phyloP scores from a whole-genome alignment of 1,140 invertebrate species.

The Rhynchophorus ferrugineus region DNA sequence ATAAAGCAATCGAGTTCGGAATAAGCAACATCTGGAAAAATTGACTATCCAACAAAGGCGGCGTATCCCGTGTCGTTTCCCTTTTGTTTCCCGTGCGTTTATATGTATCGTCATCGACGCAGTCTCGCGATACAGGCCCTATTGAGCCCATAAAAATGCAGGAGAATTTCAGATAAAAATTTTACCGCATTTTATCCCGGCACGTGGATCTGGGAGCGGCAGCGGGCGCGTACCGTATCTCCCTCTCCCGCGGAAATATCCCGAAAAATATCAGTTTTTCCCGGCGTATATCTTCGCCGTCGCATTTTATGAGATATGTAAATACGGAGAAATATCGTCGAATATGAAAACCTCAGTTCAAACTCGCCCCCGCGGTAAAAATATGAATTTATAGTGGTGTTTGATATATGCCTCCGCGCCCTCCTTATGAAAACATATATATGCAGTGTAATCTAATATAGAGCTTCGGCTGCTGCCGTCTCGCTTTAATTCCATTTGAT shows the following conservation, averaged over 20 bases:
- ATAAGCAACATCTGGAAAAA: too few relatives aligned
- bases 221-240: too few relatives aligned
- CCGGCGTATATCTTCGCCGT: constrained; percentile 11
- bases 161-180: constrained; percentile 8
- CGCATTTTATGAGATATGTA: constrained; percentile 37
- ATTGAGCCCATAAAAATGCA: constrained; percentile 11
- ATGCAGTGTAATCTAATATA: constrained; percentile 10
- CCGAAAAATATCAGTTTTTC: constrained; percentile 16
- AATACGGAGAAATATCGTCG: constrained; percentile 35
- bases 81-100: too few relatives aligned
- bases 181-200: constrained; percentile 7
- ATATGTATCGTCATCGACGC: not conserved
- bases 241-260: constrained; percentile 9
- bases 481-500: constrained; percentile 1
- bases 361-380: constrained; percentile 28
- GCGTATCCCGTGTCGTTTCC: too few relatives aligned
- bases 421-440: constrained; percentile 11
- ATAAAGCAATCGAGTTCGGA: too few relatives aligned
- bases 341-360: constrained; percentile 37
- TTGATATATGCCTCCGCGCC: constrained; percentile 13
- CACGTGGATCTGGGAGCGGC: constrained; percentile 6
- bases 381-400: constrained; percentile 29
- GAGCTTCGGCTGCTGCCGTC: not conserved
- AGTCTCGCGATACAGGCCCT: not conserved
- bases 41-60: too few relatives aligned